These are phyloP conservation scores for Pelosia muscerda DNA, from an alignment of 2,888 invertebrate species.

Conservation along the genomic window DNA sequence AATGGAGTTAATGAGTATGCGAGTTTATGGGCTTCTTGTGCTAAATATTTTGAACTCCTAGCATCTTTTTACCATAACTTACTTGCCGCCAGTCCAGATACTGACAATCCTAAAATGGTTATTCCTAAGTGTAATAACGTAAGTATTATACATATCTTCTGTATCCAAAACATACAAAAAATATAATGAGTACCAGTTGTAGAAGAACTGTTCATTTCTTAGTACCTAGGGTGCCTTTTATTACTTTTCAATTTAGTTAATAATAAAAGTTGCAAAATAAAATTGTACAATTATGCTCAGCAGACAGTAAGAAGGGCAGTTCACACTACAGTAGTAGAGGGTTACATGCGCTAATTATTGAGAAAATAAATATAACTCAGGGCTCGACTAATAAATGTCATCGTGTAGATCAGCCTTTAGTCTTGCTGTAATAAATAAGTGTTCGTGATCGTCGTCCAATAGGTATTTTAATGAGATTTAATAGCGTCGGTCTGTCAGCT, in stretches of 20 bases:
- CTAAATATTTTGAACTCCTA: neutral
- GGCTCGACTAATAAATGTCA: neutral
- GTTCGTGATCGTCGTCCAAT: slow-evolving; percentile 75
- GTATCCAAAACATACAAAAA: too few species aligned
- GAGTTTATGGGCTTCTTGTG: neutral
- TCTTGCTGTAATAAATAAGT: slow-evolving; percentile 72
- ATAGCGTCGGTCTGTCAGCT: slow-evolving; percentile 64
- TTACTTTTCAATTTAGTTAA: too few species aligned
- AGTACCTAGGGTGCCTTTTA: too few species aligned
- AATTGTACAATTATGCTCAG: too few species aligned
- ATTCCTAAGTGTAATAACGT: too few species aligned
- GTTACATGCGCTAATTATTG: neutral
- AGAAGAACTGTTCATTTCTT: too few species aligned
- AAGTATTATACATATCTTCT: too few species aligned
- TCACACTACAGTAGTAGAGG: neutral
- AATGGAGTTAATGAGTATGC: neutral
- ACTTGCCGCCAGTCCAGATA: neutral
- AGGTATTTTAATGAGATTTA: slow-evolving; percentile 82
- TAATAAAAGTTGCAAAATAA: too few species aligned
- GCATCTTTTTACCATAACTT: neutral
- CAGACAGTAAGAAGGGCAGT: neutral
- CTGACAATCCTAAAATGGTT: too few species aligned
- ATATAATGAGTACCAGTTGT: too few species aligned
- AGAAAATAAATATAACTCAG: neutral
- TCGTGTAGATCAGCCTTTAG: slow-evolving; percentile 27